A percentile compares a stretch with the other conserved stretches of the same genome.
These are phyloP conservation scores for Plagiodera versicolora DNA, from an alignment of 2,888 invertebrate species.

Conservation along the genomic window DNA sequence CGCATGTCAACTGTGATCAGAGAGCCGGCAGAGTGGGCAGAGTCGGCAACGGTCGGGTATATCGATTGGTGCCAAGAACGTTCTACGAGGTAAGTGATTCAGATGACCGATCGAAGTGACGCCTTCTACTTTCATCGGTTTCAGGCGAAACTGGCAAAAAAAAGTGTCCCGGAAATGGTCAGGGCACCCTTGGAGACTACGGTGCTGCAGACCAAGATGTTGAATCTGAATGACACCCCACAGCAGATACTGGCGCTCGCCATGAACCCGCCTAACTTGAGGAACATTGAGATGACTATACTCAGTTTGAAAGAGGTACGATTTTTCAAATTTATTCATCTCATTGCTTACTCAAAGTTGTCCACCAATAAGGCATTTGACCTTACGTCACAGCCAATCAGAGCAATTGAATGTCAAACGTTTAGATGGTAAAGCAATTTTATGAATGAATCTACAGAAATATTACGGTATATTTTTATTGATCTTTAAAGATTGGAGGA, in stretches of 20 bases:
- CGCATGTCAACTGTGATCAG: constrained; percentile 86
- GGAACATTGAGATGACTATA: constrained; percentile 79
- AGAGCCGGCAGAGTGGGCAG: constrained; percentile 90
- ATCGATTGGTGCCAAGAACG: constrained; percentile 69
- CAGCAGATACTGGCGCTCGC: constrained; percentile 78
- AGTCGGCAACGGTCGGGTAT: constrained; percentile 82
- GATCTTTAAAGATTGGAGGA: constrained; percentile 69
- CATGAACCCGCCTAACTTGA: constrained; percentile 83
- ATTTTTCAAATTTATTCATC: too few species aligned
- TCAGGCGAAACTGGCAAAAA: constrained; percentile 58
- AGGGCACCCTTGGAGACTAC: constrained; percentile 80
- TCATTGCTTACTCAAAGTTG: too few species aligned
- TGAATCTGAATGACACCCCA: constrained; percentile 80
- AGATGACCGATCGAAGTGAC: too few species aligned
- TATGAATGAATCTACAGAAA: too few species aligned
- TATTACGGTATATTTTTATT: too few species aligned
- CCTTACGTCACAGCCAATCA: too few species aligned
- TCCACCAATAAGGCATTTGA: too few species aligned
- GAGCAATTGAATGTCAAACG: too few species aligned
- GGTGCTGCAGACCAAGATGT: constrained; percentile 77
- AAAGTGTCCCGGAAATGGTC: constrained; percentile 73
- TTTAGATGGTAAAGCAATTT: too few species aligned
- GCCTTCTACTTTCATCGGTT: too few species aligned
- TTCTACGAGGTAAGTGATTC: constrained; percentile 68
- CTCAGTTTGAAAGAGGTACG: constrained; percentile 81